These are phyloP conservation scores for Halisarca cf. caerulea DNA, from an alignment of 37 sponge, comb jelly and placozoan species.

Conservation along the genomic window DNA sequence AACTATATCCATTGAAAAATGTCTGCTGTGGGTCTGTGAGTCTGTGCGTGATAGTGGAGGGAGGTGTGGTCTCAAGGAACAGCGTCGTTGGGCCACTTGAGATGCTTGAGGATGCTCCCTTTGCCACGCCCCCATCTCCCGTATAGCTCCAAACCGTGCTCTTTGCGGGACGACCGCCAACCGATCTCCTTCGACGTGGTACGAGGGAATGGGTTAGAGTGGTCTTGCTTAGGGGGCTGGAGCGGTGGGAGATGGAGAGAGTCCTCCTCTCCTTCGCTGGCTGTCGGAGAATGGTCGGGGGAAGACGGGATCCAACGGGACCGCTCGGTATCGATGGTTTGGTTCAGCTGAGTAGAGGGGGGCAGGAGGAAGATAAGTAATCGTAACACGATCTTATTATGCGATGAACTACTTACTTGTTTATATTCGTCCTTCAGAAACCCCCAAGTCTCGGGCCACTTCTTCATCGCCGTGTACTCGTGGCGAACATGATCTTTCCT, in stretches of 20 bases:
- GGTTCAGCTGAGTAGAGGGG: background rate
- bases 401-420: constrained; percentile 28
- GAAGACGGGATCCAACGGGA: background rate
- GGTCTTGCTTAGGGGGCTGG: constrained; percentile 31
- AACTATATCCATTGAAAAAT: background rate
- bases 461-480: constrained; percentile 48
- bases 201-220: constrained; percentile 56
- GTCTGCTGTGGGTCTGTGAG: background rate
- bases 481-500: constrained; percentile 83
- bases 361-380: background rate
- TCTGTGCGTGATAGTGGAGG: no score
- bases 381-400: background rate
- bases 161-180: constrained; percentile 55
- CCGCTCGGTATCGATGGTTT: background rate
- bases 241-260: constrained; percentile 75
- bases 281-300: background rate
- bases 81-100: constrained; percentile 86
- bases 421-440: constrained; percentile 63
- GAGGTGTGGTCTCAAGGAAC: constrained; percentile 35
- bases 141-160: constrained; percentile 59
- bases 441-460: constrained; percentile 75
- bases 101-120: constrained; percentile 62
- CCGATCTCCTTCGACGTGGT: constrained; percentile 75
- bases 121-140: constrained; percentile 74
- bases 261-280: constrained; percentile 1